Conservation (phyloP, 2,113 vertebrate species). For the Romanogobio albipinnatus region DNA sequence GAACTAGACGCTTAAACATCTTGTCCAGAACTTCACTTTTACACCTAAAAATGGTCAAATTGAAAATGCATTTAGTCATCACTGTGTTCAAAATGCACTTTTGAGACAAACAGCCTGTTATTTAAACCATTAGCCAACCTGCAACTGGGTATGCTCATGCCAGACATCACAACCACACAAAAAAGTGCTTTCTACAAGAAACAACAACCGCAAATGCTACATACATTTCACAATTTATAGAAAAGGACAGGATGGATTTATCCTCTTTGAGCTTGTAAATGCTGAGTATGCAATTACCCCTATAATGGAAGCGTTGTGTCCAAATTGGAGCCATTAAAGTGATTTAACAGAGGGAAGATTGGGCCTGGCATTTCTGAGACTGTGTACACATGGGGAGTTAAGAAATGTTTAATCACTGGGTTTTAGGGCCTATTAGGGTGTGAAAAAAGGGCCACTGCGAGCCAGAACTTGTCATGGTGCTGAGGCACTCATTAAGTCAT, state of each 20-base stretch:
- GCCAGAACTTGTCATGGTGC: constrained; percentile 64
- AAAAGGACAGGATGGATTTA: constrained; percentile 80
- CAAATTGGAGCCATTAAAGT: constrained; percentile 85
- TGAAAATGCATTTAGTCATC: constrained; percentile 18
- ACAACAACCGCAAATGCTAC: constrained; percentile 65
- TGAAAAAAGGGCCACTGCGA: constrained; percentile 67
- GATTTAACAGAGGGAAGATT: constrained; percentile 83
- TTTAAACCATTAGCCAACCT: constrained; percentile 43
- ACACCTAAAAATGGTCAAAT: constrained; percentile 7
- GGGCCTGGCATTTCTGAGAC: constrained; percentile 82
- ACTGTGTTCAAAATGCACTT: constrained; percentile 25
- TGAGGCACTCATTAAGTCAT: constrained; percentile 70
- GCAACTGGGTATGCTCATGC: constrained; percentile 45
- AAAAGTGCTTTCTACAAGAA: constrained; percentile 62
- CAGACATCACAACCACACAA: constrained; percentile 64
- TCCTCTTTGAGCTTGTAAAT: constrained; percentile 82
- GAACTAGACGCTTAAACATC: neutral
- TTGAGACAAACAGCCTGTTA: constrained; percentile 21
- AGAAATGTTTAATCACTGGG: constrained; percentile 79
- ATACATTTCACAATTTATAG: constrained; percentile 78
- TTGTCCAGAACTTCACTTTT: neutral
- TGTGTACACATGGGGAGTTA: constrained; percentile 79
- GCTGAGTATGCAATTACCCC: constrained; percentile 84
- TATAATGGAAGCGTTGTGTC: constrained; percentile 83
- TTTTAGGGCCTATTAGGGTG: constrained; percentile 77